These are phyloP conservation scores for Porites lutea DNA, from an alignment of 64 coral and sea anemone genomes.

Conservation along the genomic window DNA sequence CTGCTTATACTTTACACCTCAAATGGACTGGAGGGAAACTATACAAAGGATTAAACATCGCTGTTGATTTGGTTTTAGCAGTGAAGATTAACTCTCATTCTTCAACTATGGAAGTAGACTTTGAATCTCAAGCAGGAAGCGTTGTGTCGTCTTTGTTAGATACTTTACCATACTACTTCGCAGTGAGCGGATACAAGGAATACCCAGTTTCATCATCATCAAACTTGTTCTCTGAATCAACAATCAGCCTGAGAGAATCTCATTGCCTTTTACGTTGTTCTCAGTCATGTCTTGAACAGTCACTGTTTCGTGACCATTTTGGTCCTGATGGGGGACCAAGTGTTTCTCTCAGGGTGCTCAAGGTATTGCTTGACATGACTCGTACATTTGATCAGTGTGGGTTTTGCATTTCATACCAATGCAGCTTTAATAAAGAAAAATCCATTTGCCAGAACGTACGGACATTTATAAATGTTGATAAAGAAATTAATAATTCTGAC, in stretches of 20 bases:
- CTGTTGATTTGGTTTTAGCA: conserved; percentile 38
- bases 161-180: conserved; percentile 35
- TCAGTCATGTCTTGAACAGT: conserved; percentile 54
- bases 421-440: too few species aligned
- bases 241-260: not conserved
- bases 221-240: not conserved
- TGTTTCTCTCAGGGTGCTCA: conserved; percentile 19
- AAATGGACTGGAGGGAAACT: conserved; percentile 24
- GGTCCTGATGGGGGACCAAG: conserved; percentile 27
- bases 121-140: not conserved
- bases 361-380: conserved; percentile 26
- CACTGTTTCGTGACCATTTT: not conserved
- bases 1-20: conserved; percentile 34
- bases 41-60: conserved; percentile 36
- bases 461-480: not conserved
- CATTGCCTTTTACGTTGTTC: not conserved
- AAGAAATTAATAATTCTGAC: too few species aligned
- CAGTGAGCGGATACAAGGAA: not conserved
- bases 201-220: not conserved
- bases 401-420: too few species aligned
- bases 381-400: not conserved
- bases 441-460: too few species aligned
- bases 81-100: conserved; percentile 42
- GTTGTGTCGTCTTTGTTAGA: conserved; percentile 11
- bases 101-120: not conserved